Evolutionary conservation across 1,140 invertebrate species (phyloP).

Genomic region (Drosophila varians): DNA sequence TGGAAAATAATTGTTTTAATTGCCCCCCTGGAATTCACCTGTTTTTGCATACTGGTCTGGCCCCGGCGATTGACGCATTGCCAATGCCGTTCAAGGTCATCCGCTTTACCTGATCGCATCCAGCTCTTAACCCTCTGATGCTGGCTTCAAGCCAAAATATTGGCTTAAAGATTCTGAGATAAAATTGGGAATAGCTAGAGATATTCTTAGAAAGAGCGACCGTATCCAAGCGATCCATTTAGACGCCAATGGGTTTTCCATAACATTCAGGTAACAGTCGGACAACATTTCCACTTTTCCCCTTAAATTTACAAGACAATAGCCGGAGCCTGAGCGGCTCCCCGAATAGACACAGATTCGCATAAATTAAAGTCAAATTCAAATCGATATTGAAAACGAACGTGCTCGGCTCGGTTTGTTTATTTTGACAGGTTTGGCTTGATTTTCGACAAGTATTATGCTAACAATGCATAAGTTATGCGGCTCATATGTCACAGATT

Average conservation of each 20-base stretch:
- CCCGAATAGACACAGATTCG: slow-evolving; percentile 31
- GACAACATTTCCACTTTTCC: slow-evolving; percentile 39
- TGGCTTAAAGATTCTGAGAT: not conserved
- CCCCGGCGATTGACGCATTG: slow-evolving; percentile 38
- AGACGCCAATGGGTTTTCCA: slow-evolving; percentile 8
- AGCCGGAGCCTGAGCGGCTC: slow-evolving; percentile 4
- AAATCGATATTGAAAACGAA: slow-evolving; percentile 69
- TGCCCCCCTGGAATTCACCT: slow-evolving; percentile 10
- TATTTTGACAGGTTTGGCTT: slow-evolving; percentile 66
- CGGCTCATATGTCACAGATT: slow-evolving; percentile 33
- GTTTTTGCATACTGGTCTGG: slow-evolving; percentile 55
- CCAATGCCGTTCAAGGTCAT: slow-evolving; percentile 70
- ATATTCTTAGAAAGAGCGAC: not conserved
- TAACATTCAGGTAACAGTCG: slow-evolving; percentile 44
- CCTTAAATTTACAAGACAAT: slow-evolving; percentile 35
- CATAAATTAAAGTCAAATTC: slow-evolving; percentile 58
- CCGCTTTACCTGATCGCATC: slow-evolving; percentile 3
- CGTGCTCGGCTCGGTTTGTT: slow-evolving; percentile 62
- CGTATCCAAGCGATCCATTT: not conserved
- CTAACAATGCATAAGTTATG: slow-evolving; percentile 69
- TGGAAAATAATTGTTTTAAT: slow-evolving; percentile 43
- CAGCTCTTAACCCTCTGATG: slow-evolving; percentile 27
- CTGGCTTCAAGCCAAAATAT: not conserved
- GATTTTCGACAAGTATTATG: slow-evolving; percentile 39
- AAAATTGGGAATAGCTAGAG: not conserved